phyloP scores from a whole-genome alignment of 2,113 vertebrate genomes.

The Anguilla japonica region DNA sequence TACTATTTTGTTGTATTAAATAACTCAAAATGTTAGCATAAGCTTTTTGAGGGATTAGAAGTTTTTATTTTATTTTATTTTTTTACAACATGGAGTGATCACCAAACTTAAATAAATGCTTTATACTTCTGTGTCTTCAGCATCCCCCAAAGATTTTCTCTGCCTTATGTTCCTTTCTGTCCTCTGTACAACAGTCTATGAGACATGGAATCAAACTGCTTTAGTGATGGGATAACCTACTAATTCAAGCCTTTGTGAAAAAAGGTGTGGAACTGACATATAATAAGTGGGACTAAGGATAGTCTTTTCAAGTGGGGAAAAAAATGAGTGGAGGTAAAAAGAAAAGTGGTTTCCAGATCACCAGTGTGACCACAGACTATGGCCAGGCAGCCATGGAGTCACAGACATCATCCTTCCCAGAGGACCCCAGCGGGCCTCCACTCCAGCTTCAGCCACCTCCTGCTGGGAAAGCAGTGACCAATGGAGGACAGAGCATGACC shows the following conservation, averaged over 20 bases:
- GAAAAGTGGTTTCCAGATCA: conserved; percentile 87
- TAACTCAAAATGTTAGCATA: not conserved
- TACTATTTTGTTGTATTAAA: not conserved
- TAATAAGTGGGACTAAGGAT: not conserved
- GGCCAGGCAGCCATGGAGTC: conserved; percentile 42
- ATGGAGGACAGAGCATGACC: not conserved
- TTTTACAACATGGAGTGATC: not conserved
- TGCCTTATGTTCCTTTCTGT: not conserved
- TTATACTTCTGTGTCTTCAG: not conserved
- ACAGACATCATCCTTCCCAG: conserved; percentile 18
- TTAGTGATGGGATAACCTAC: not conserved
- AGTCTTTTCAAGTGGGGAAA: not conserved
- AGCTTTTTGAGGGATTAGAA: not conserved
- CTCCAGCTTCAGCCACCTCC: not conserved
- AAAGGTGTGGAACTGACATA: not conserved
- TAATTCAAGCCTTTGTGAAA: not conserved
- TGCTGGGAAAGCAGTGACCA: not conserved
- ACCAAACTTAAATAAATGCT: not conserved
- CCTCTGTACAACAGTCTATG: not conserved
- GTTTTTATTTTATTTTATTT: not conserved
- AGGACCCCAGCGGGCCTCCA: not conserved
- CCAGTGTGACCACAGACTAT: conserved; percentile 81
- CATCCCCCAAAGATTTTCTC: not conserved
- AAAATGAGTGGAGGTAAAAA: conserved; percentile 79
- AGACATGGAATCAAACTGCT: not conserved